These are phyloP conservation scores for Caenorhabditis macrosperma DNA, from an alignment of 2,888 invertebrate species.

Conservation along the genomic window DNA sequence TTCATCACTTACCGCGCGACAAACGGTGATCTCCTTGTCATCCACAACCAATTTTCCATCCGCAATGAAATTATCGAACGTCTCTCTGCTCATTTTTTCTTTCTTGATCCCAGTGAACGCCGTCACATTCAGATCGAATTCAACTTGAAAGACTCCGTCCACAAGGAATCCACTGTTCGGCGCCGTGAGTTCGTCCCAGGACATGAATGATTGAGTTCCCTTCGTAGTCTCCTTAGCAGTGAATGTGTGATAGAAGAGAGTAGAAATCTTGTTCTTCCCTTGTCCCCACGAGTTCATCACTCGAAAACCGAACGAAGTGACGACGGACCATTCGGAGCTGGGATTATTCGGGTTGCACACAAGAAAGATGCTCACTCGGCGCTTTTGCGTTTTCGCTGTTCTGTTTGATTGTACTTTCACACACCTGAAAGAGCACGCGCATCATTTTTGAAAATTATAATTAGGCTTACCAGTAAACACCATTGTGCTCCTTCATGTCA, in stretches of 20 bases:
- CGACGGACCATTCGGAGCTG: slow-evolving; percentile 6
- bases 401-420: slow-evolving; percentile 29
- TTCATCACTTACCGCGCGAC: slow-evolving; percentile 15
- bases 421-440: slow-evolving; percentile 13
- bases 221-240: slow-evolving; percentile 9
- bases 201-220: slow-evolving; percentile 9
- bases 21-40: slow-evolving; percentile 8
- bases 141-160: slow-evolving; percentile 19
- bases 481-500: slow-evolving; percentile 22
- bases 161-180: slow-evolving; percentile 17
- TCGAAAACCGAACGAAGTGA: slow-evolving; percentile 30
- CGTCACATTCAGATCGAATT: slow-evolving; percentile 32
- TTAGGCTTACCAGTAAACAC: slow-evolving; percentile 10
- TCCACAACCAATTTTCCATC: slow-evolving; percentile 30
- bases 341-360: slow-evolving; percentile 28
- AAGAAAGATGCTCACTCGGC: slow-evolving; percentile 19
- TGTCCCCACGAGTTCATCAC: slow-evolving; percentile 23
- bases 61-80: slow-evolving; percentile 10
- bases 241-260: slow-evolving; percentile 12
- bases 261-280: slow-evolving; percentile 18
- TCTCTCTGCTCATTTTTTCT: slow-evolving; percentile 9
- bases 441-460: background rate
- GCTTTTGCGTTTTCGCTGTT: slow-evolving; percentile 22
- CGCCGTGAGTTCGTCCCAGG: slow-evolving; percentile 13
- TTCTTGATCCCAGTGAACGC: slow-evolving; percentile 4